Base-by-base conservation (phyloP, 2,113 vertebrate genomes). In the Rhipidura dahli region DNA sequence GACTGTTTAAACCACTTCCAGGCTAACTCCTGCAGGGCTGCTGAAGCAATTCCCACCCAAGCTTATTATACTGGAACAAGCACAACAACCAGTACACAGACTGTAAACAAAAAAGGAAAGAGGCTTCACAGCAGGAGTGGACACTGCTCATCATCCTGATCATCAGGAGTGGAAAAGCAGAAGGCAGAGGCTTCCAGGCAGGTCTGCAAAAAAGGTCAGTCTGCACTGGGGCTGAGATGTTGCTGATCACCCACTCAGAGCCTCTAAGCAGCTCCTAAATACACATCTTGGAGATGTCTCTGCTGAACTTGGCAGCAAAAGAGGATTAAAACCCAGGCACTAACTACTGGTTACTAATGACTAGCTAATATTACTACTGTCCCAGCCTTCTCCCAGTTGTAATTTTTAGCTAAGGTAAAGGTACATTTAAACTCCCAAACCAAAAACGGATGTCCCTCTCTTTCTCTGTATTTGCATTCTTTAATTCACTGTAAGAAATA, bases 241-340 rank as follows among this genome's bases (percentile, higher is more conserved):
- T 70, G 40, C 54, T 17, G 23, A 30, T 14, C 54, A 65, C 6
- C 17, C 18, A 26, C 40, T 27, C 35, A 40, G 27, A 0, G 0
- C 39, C 23, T 49, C 42, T 63, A 13, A 72, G 35, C 28, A 81
- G 24, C 42, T 63, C 59, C 49, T 20, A 54, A 33, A 63, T 33
- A 44, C 1, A 69, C 4, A n/a, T n/a, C 59, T 14, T 59, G 35
- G 39, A 63, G n/a, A 69, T 3, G 1, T 10, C 26, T 42, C 28
- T 40, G 27, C 11, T 33, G 59, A 90, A 37, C 14, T 16, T 22
- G 19, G 49, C 27, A 51, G 40, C 9, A 69, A 51, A 73, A 45
- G 16, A 10, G 50, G n/a, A 47, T 40, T 44, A 82, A 73, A 89
- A 84, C 5, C 2, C 40, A 77, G 64, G 35, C 35, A 69, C 45